phyloP scores from a whole-genome alignment of 2,797 vertebrate genomes.

The Scolopax bukidnonensis region DNA sequence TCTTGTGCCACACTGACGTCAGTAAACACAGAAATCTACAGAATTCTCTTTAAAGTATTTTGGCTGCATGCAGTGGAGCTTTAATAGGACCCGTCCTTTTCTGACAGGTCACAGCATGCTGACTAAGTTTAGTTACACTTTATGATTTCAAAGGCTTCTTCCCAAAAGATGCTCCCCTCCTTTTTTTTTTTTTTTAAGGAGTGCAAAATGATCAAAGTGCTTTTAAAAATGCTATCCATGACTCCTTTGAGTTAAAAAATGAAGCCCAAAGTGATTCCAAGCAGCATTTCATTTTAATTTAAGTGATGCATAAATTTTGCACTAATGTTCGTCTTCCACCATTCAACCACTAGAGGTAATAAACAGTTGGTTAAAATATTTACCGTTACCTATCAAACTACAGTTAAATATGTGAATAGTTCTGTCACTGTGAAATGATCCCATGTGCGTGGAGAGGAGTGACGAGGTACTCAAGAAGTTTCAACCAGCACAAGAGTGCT shows the following conservation, averaged over 20 bases:
- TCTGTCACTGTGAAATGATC: neutral
- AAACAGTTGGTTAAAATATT: slow-evolving; percentile 8
- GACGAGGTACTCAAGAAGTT: neutral
- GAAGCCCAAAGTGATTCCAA: neutral
- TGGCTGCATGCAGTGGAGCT: slow-evolving; percentile 16
- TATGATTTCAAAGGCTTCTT: slow-evolving; percentile 67
- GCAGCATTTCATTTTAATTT: slow-evolving; percentile 21
- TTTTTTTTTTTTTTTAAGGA: neutral
- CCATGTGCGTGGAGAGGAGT: neutral
- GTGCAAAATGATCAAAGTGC: slow-evolving; percentile 48
- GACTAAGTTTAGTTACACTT: slow-evolving; percentile 64
- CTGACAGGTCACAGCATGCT: slow-evolving; percentile 57
- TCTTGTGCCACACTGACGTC: neutral
- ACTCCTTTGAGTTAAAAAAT: slow-evolving; percentile 8
- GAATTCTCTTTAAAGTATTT: slow-evolving; percentile 59
- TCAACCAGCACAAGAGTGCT: neutral
- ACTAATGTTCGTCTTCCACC: neutral
- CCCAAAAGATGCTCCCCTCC: slow-evolving; percentile 7
- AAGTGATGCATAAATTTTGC: slow-evolving; percentile 8
- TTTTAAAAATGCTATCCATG: slow-evolving; percentile 34
- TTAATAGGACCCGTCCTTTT: slow-evolving; percentile 63
- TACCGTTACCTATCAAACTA: neutral
- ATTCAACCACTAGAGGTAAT: neutral
- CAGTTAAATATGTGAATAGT: neutral
- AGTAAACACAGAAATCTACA: slow-evolving; percentile 53